These are phyloP conservation scores for Torymus aiolomorphi DNA, from an alignment of 2,888 invertebrate genomes.

Conservation along the genomic window DNA sequence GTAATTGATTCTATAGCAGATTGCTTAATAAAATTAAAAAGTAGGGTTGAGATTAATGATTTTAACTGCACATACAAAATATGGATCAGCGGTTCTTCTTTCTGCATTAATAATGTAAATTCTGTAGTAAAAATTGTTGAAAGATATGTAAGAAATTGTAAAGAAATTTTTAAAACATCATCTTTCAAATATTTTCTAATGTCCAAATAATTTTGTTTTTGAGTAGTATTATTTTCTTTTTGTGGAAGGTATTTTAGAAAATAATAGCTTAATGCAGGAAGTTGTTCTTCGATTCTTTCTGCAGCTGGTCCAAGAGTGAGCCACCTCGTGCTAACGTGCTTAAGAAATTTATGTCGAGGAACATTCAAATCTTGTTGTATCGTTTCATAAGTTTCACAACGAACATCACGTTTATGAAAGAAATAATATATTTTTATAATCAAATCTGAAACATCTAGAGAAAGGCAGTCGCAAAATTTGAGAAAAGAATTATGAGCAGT, in stretches of 20 bases:
- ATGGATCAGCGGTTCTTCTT: slow-evolving; percentile 57
- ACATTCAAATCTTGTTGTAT: slow-evolving; percentile 40
- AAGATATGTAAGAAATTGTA: slow-evolving; percentile 19
- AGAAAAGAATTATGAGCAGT: slow-evolving; percentile 51
- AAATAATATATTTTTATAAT: slow-evolving; percentile 40
- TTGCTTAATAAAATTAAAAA: too few species aligned
- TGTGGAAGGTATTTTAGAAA: slow-evolving; percentile 42
- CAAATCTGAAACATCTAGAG: slow-evolving; percentile 39
- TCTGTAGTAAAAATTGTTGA: slow-evolving; percentile 37
- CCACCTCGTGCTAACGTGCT: slow-evolving; percentile 50
- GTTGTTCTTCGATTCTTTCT: slow-evolving; percentile 47
- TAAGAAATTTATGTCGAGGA: slow-evolving; percentile 45
- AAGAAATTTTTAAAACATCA: not conserved
- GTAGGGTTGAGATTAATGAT: slow-evolving; percentile 11
- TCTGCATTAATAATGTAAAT: slow-evolving; percentile 55
- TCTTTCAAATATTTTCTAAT: slow-evolving; percentile 37
- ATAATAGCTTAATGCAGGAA: slow-evolving; percentile 34
- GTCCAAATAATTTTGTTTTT: slow-evolving; percentile 38
- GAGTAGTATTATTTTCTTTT: slow-evolving; percentile 18
- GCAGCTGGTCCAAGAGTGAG: slow-evolving; percentile 41
- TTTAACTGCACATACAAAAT: slow-evolving; percentile 42
- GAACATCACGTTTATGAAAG: too few species aligned
- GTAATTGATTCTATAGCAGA: too few species aligned
- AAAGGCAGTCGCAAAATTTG: slow-evolving; percentile 42
- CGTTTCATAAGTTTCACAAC: slow-evolving; percentile 40